Percentiles rank a stretch among this genome's conserved stretches.
phyloP scores from a whole-genome alignment of 2,113 vertebrate genomes.

The Todiramphus saurophagus region DNA sequence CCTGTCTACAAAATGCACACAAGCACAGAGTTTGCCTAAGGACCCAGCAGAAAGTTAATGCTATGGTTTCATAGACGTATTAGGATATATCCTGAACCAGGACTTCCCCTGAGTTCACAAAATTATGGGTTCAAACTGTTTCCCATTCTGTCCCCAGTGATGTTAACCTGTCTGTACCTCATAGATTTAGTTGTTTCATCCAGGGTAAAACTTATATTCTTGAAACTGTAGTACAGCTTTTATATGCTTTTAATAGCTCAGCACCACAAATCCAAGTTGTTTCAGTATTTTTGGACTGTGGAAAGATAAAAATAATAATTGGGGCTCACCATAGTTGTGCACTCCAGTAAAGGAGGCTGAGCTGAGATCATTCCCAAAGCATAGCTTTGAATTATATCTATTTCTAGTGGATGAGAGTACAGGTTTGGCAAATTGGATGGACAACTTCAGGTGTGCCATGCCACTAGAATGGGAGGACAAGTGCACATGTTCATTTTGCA shows the following conservation, averaged over 20 bases:
- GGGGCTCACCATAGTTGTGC: background rate
- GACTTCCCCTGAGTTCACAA: background rate
- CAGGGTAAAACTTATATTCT: background rate
- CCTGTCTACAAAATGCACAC: background rate
- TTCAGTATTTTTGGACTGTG: background rate
- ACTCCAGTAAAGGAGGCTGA: background rate
- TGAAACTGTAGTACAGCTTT: background rate
- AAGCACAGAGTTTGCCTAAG: background rate
- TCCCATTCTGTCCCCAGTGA: background rate
- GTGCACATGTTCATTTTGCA: rapidly evolving
- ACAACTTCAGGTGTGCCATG: background rate
- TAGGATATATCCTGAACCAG: background rate
- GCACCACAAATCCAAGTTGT: background rate
- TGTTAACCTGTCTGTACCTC: background rate
- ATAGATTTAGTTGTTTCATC: background rate
- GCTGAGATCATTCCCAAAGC: background rate
- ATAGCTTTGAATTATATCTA: rapidly evolving
- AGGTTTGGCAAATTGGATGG: background rate
- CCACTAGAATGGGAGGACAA: background rate
- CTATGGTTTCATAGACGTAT: background rate
- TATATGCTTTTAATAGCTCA: background rate
- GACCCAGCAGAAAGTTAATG: background rate
- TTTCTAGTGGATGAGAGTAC: background rate
- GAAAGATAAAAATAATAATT: background rate
- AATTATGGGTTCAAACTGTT: background rate